phyloP scores from a whole-genome alignment of 2,888 invertebrate genomes.

The Zhuqinia jingwanae region DNA sequence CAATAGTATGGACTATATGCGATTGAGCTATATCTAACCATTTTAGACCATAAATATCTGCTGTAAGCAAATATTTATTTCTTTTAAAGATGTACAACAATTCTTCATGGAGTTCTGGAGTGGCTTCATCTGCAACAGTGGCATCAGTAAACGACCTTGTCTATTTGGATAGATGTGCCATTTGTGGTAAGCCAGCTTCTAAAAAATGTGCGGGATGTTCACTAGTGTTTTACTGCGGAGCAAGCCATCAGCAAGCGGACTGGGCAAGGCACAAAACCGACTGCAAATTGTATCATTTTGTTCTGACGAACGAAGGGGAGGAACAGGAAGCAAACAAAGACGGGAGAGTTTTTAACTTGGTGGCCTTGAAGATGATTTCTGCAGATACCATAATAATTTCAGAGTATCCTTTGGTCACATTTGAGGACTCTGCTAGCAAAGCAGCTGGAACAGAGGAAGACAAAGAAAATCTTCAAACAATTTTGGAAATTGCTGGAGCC shows the following conservation, averaged over 20 bases:
- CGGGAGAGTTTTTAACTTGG: slow-evolving; percentile 30
- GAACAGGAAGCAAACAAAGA: neutral
- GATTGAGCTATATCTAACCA: no score
- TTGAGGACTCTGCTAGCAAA: neutral
- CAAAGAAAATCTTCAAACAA: neutral
- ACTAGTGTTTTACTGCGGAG: slow-evolving; percentile 86
- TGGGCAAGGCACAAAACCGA: slow-evolving; percentile 86
- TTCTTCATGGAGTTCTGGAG: no score
- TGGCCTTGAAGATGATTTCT: slow-evolving; percentile 33
- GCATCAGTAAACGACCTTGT: neutral
- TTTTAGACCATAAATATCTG: no score
- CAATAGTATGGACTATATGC: no score
- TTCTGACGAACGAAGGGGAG: no score
- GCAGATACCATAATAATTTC: slow-evolving; percentile 33
- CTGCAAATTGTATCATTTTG: slow-evolving; percentile 71
- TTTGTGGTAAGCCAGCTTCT: slow-evolving; percentile 55
- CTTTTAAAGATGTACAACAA: no score
- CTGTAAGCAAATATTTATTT: no score
- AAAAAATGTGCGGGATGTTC: slow-evolving; percentile 82
- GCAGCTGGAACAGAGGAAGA: no score
- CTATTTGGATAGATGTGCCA: slow-evolving; percentile 50
- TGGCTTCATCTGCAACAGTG: no score
- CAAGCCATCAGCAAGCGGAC: slow-evolving; percentile 87
- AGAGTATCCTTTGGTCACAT: slow-evolving; percentile 49
- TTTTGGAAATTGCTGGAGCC: slow-evolving; percentile 22